Evolutionary conservation across 2,888 invertebrate species (phyloP).

Genomic region (Eupeodes latifasciatus): DNA sequence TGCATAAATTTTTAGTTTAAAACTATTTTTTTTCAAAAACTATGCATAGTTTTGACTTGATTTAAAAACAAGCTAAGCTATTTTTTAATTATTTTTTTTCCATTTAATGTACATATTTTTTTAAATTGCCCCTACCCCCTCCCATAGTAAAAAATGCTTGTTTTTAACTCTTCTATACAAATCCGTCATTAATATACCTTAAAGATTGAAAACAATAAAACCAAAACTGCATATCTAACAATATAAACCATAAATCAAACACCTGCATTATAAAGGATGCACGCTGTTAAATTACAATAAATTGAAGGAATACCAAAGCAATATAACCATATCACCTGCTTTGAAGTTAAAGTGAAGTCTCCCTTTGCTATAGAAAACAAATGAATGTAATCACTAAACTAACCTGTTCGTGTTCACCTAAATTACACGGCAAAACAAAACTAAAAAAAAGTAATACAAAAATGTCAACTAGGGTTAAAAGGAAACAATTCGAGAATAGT

Average conservation of each 20-base stretch:
- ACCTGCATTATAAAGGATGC: constrained; percentile 2
- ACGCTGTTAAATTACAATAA: too few species aligned
- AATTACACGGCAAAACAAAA: constrained; percentile 9
- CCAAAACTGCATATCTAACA: neutral
- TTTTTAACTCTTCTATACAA: too few species aligned
- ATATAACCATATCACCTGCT: neutral
- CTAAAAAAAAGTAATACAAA: constrained; percentile 69
- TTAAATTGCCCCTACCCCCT: too few species aligned
- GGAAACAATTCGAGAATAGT: constrained; percentile 5
- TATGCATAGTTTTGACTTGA: too few species aligned
- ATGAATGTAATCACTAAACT: neutral
- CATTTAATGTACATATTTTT: too few species aligned
- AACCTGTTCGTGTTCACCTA: constrained; percentile 8
- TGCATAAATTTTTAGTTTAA: too few species aligned
- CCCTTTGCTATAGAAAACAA: neutral
- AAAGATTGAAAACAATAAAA: neutral
- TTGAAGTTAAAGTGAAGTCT: neutral
- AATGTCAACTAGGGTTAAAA: constrained; percentile 23
- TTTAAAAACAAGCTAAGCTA: too few species aligned
- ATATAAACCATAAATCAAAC: neutral
- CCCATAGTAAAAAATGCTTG: too few species aligned
- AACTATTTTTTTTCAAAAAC: too few species aligned
- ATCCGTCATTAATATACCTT: too few species aligned
- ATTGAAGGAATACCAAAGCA: too few species aligned
- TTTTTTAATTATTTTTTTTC: too few species aligned